Base-by-base conservation (phyloP, 2,113 vertebrate species). In the Myxocyprinus asiaticus region DNA sequence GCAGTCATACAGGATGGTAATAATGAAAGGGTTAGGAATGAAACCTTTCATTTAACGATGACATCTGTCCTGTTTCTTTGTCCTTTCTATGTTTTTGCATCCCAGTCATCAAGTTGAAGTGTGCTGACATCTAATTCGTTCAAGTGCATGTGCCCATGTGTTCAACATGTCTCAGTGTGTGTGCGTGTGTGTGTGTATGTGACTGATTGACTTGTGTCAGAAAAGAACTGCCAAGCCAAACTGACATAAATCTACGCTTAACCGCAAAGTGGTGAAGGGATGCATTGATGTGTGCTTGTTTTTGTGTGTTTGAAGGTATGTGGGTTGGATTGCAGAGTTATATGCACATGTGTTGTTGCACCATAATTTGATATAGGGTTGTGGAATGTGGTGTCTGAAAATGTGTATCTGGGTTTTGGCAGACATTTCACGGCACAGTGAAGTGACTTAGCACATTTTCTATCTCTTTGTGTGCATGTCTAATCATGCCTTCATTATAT, bases 201-300 rank as follows among this genome's bases (percentile, higher is more conserved):
- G 58, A 53, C 63, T 77, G 63, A 81, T 65, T 74, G 80, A 84
- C 68, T 65, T 81, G 67, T 73, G 68, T 78, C 77, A 70, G 72
- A 72, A 61, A 65, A 56, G n/a, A 11, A 6, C 71, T 80, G 82
- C 79, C 79, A 77, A 73, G 68, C 66, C 63, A 78, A 33, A 33
- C 22, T 3, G 22, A 64, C 73, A 71, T 78, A 74, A 84, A 73
- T 81, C 78, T 59, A 10, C 47, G 67, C 65, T 58, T 80, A 62
- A 72, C 22, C 22, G 22, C 22, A 33, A 33, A 33, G 22, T 3
- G 22, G 22, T 33, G 22, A 33, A 33, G 22, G 22, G 22, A 33
- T 33, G 22, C 22, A 51, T 51, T 51, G 9, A 51, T 51, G 9
- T 51, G 9, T 8, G 50, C 50, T 51, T 51, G 50, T 10, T 51